Conservation (phyloP, 2,888 invertebrate species). For the Poecilus cupreus region DNA sequence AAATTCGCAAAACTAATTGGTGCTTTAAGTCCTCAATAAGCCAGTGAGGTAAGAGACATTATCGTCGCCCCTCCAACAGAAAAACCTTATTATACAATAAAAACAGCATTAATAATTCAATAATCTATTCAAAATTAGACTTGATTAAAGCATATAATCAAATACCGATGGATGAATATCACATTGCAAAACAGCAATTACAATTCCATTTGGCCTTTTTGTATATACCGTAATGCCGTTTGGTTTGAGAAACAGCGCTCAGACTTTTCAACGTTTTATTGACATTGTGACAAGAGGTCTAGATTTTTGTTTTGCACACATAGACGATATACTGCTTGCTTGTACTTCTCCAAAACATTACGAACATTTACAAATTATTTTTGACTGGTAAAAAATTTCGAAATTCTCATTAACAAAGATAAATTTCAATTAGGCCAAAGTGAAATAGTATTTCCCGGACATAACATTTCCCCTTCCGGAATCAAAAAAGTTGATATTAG, state of each 20-base stretch:
- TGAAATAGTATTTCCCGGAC: constrained; percentile 60
- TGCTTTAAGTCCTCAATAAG: too few species aligned
- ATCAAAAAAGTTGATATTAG: constrained; percentile 61
- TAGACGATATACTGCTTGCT: constrained; percentile 63
- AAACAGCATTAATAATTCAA: too few species aligned
- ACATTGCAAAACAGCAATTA: background rate
- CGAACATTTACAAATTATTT: constrained; percentile 59
- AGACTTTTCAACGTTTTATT: too few species aligned
- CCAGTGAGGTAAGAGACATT: too few species aligned
- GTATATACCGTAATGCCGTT: constrained; percentile 22
- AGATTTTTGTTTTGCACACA: too few species aligned
- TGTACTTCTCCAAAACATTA: constrained; percentile 58
- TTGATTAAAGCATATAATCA: constrained; percentile 7
- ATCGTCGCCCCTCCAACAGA: too few species aligned
- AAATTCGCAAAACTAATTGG: too few species aligned
- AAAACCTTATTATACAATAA: too few species aligned
- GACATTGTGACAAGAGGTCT: too few species aligned
- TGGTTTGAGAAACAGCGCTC: too few species aligned
- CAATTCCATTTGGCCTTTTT: too few species aligned
- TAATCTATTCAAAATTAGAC: constrained; percentile 7
- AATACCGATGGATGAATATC: background rate
- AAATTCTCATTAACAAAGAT: constrained; percentile 60
- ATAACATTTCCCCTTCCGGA: constrained; percentile 59
- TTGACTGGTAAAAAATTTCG: constrained; percentile 60
- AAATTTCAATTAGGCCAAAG: constrained; percentile 62